phyloP scores from a whole-genome alignment of 2,888 invertebrate genomes.

The Trichogramma evanescens region DNA sequence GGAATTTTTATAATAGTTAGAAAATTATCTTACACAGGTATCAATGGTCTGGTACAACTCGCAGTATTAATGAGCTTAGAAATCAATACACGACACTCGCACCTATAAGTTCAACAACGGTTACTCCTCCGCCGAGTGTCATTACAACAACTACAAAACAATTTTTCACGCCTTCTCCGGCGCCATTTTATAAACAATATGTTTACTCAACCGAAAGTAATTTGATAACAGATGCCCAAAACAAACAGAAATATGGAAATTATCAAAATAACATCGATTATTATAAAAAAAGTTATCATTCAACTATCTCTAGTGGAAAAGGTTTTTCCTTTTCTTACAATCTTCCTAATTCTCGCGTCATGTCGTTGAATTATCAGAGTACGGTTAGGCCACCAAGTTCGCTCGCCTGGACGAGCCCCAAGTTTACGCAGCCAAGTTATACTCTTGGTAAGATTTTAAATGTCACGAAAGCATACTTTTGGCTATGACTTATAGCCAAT shows the following conservation, averaged over 20 bases:
- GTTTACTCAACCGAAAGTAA: conserved; percentile 33
- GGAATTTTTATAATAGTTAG: not conserved
- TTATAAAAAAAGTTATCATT: conserved; percentile 11
- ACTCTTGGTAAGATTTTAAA: conserved; percentile 43
- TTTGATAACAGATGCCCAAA: conserved; percentile 29
- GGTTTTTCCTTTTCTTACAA: too few relatives aligned
- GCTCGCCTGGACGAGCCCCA: conserved; percentile 35
- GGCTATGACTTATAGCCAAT: not conserved
- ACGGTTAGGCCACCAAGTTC: conserved; percentile 29
- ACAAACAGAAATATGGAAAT: conserved; percentile 25
- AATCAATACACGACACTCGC: conserved; percentile 30
- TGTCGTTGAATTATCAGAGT: conserved; percentile 40
- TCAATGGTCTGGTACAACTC: conserved; percentile 40
- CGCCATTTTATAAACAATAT: conserved; percentile 28
- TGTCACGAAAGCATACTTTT: not conserved
- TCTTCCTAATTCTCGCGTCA: conserved; percentile 32
- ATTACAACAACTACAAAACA: conserved; percentile 4
- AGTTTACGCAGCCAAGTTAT: conserved; percentile 34
- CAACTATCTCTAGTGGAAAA: too few relatives aligned
- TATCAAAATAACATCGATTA: conserved; percentile 21
- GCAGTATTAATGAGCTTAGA: conserved; percentile 36
- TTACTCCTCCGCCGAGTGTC: conserved; percentile 27
- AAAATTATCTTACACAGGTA: conserved; percentile 37
- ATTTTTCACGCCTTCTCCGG: conserved; percentile 24
- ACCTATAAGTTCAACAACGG: conserved; percentile 20